A percentile compares a stretch with the other conserved stretches of the same genome.
Conservation (phyloP, 1,140 invertebrate species). For the Wasmannia auropunctata region DNA sequence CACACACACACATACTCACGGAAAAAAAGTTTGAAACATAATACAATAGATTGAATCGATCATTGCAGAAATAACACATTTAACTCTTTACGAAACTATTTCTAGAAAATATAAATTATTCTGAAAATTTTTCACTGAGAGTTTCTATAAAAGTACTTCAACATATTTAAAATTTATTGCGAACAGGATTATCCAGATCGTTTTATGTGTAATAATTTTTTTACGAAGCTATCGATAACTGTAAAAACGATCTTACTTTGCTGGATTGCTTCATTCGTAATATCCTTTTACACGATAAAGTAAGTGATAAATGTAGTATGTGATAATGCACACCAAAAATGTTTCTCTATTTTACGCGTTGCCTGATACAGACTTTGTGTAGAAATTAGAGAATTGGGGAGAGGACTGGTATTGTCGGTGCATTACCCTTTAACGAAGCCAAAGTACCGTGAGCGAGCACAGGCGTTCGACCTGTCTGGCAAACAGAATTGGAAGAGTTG, state of each 20-base stretch:
- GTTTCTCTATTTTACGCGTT: neutral
- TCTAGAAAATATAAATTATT: neutral
- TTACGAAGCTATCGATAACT: no score
- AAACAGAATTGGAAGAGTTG: slow-evolving; percentile 65
- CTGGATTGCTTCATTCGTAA: neutral
- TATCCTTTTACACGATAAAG: neutral
- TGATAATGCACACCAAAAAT: neutral
- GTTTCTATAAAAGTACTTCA: neutral
- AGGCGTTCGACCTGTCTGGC: slow-evolving; percentile 44
- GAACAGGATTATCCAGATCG: neutral
- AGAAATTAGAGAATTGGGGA: slow-evolving; percentile 55
- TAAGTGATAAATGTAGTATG: neutral
- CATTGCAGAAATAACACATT: neutral
- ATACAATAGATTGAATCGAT: neutral
- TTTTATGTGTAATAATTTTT: no score
- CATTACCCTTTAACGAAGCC: slow-evolving; percentile 60
- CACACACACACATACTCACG: no score
- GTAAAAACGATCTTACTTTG: neutral
- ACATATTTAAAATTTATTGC: neutral
- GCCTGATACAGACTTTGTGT: neutral
- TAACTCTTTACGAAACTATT: neutral
- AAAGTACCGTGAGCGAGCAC: slow-evolving; percentile 48
- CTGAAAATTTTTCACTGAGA: neutral
- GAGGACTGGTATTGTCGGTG: slow-evolving; percentile 22
- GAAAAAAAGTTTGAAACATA: neutral